Percentiles rank a stretch among this genome's conserved stretches.
phyloP scores from a whole-genome alignment of 53 echinoderm and acorn worm species.

The Paracentrotus lividus region DNA sequence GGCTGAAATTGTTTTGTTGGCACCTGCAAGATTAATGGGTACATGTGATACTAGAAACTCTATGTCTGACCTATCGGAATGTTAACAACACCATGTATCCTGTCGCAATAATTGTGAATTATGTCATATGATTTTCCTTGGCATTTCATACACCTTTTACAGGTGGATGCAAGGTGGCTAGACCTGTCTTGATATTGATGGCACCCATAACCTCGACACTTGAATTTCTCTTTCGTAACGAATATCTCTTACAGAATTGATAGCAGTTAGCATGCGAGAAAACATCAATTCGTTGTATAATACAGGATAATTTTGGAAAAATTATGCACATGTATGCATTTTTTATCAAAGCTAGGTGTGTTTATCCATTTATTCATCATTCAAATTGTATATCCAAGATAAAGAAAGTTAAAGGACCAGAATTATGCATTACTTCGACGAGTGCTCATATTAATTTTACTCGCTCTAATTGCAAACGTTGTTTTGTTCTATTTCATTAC shows the following conservation, averaged over 20 bases:
- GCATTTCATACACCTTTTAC: neutral
- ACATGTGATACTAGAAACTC: too few relatives aligned
- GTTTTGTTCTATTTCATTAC: neutral
- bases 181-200: neutral
- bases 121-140: neutral
- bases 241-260: neutral
- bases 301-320: too few relatives aligned
- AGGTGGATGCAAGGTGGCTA: neutral
- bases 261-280: neutral
- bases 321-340: too few relatives aligned
- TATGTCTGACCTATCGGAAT: neutral
- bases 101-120: neutral
- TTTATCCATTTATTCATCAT: too few relatives aligned
- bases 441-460: neutral
- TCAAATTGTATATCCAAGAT: too few relatives aligned
- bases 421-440: neutral
- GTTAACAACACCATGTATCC: neutral
- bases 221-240: neutral
- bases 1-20: too few relatives aligned
- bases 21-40: too few relatives aligned
- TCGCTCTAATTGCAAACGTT: neutral
- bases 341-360: too few relatives aligned
- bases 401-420: too few relatives aligned
- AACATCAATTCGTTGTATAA: neutral
- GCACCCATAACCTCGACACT: neutral